Base-by-base conservation (phyloP, 2,888 invertebrate species). In the Galeruca laticollis region DNA sequence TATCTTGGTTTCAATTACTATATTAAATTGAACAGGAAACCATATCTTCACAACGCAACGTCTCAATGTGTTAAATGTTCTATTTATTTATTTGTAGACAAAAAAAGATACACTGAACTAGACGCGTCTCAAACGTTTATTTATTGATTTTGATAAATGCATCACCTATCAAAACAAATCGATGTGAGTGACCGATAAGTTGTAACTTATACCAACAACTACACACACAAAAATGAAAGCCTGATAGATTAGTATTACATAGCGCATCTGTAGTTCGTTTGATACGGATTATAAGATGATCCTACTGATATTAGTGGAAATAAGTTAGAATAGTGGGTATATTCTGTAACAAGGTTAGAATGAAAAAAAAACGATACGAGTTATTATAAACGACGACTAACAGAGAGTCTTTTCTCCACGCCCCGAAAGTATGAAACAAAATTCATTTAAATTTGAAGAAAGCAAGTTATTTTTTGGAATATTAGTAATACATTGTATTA, bases 81-180 rank as follows among this genome's bases (percentile, higher is more conserved):
- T 9, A 37, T 26, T 26, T 26, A 26, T 26, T 26, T 37, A 47
- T 15, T 47, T 8, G 9, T 18, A 40, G 40, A 40, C 40, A 15
- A 18, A 47, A n/a, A 18, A 9, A 10, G 9, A 47, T 18, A 47
- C 6, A 10, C 18, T 9, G 9, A 47, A 1, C 47, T 47, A 47
- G 47, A 47, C 18, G 18, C 18, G 9, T 47, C 9, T 18, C 18
- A 6, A 8, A n/a, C 4, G 26, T 52, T 52, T 52, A 21, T 52
- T 52, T 54, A 54, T 54, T 31, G 31, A 15, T 31, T 15, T 54
- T 31, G 54, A 54, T 54, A 54, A 54, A 31, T 31, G 31, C 31
- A 54, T 18, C 56, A 31, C 56, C 35, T 57, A 57, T 35, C 56
- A 57, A 57, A 57, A 57, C 35, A 57, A 52, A 26, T 52, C 56